Percentiles rank a stretch among this genome's conserved stretches.
These are phyloP conservation scores for Drosophila mayri DNA, from an alignment of 1,140 invertebrate species.

Conservation along the genomic window DNA sequence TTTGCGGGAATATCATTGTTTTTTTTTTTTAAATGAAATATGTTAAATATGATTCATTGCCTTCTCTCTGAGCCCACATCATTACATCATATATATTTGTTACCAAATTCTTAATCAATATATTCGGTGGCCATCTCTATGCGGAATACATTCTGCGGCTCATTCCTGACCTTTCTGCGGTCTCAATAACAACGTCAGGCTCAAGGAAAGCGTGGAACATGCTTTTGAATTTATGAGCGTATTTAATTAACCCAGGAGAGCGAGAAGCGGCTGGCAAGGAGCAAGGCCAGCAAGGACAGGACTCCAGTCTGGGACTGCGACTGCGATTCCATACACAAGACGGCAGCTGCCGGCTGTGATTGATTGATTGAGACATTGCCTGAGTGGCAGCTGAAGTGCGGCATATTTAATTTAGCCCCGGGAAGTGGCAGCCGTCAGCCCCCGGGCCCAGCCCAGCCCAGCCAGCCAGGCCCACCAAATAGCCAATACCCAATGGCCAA, in stretches of 20 bases:
- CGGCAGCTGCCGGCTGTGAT: constrained; percentile 65
- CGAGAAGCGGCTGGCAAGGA: constrained; percentile 28
- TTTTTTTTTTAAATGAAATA: no score
- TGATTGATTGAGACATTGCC: constrained; percentile 77
- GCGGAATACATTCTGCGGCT: not conserved
- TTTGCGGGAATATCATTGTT: not conserved
- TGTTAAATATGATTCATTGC: not conserved
- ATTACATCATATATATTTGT: no score
- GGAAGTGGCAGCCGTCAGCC: constrained; percentile 11
- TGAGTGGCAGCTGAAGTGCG: constrained; percentile 75
- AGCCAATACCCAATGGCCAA: constrained; percentile 35
- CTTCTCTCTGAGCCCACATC: no score
- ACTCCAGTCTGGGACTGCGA: constrained; percentile 1
- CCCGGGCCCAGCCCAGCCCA: not conserved
- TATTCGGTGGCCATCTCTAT: not conserved
- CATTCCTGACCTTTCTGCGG: constrained; percentile 28
- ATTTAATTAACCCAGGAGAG: constrained; percentile 70
- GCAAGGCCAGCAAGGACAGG: constrained; percentile 3
- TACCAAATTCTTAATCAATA: not conserved
- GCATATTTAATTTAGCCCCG: constrained; percentile 68
- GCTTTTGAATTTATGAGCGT: constrained; percentile 79
- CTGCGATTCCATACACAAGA: constrained; percentile 3
- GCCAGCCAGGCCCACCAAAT: constrained; percentile 5
- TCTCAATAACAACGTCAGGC: constrained; percentile 17
- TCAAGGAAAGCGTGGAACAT: constrained; percentile 19